These are phyloP conservation scores for Seriola rivoliana DNA, from an alignment of 2,113 vertebrate genomes.

Conservation along the genomic window DNA sequence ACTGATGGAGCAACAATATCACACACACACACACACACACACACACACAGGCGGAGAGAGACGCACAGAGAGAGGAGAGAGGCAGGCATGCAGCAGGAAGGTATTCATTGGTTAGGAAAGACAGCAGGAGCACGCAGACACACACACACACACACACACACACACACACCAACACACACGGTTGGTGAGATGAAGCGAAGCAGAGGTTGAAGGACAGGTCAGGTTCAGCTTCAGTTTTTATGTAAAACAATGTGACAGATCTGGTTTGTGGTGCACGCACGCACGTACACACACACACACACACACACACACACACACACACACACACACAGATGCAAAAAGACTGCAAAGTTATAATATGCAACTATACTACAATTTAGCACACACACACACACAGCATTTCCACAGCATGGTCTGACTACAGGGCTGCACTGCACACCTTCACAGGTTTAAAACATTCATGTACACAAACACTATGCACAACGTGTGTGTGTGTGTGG, in stretches of 20 bases:
- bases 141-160: too few relatives aligned
- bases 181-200: constrained; percentile 21
- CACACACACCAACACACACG: not conserved
- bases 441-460: not conserved
- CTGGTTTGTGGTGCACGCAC: not conserved
- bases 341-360: constrained; percentile 45
- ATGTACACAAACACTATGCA: not conserved
- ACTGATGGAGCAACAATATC: constrained; percentile 67
- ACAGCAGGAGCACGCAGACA: constrained; percentile 3
- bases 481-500: not conserved
- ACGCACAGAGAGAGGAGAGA: constrained; percentile 5
- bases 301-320: not conserved
- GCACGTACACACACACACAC: not conserved
- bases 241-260: not conserved
- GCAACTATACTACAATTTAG: not conserved
- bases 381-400: not conserved
- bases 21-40: not conserved
- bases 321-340: not conserved
- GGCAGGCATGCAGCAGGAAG: constrained; percentile 16
- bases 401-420: not conserved
- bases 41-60: not conserved
- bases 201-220: constrained; percentile 52
- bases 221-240: constrained; percentile 14
- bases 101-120: constrained; percentile 26
- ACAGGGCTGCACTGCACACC: not conserved